Percentiles rank a stretch among this genome's conserved stretches.
Conservation (phyloP, 2,113 vertebrate species). For the Eurypyga helias region DNA sequence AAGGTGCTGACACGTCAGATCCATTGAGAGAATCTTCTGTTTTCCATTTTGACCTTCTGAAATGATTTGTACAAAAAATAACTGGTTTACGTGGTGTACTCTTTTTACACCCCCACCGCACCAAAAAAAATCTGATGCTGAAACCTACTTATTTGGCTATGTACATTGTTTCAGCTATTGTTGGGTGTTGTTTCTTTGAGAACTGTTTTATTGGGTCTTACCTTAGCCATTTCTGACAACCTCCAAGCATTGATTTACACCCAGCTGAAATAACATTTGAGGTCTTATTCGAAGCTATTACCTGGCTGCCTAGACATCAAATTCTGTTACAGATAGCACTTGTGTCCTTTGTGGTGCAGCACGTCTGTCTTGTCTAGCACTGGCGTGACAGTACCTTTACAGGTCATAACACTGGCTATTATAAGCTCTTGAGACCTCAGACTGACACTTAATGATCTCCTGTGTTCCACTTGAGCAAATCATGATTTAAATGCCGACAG, state of each 20-base stretch:
- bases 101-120: not conserved
- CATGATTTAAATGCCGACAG: not conserved
- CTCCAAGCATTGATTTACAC: not conserved
- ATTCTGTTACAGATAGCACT: not conserved
- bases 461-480: not conserved
- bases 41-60: not conserved
- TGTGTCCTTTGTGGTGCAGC: not conserved
- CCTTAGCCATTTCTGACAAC: not conserved
- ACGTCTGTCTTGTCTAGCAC: not conserved
- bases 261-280: not conserved
- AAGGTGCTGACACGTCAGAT: not conserved
- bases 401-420: not conserved
- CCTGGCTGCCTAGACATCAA: not conserved
- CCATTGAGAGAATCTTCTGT: not conserved
- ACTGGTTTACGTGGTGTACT: not conserved
- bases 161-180: not conserved
- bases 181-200: not conserved
- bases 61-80: not conserved
- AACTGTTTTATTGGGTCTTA: not conserved
- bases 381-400: not conserved
- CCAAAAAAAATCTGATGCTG: not conserved
- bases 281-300: not conserved
- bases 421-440: slow-evolving; percentile 1
- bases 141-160: not conserved
- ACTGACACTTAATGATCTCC: slow-evolving; percentile 1